phyloP scores from a whole-genome alignment of 2,797 vertebrate species.

The Lateolabrax maculatus region DNA sequence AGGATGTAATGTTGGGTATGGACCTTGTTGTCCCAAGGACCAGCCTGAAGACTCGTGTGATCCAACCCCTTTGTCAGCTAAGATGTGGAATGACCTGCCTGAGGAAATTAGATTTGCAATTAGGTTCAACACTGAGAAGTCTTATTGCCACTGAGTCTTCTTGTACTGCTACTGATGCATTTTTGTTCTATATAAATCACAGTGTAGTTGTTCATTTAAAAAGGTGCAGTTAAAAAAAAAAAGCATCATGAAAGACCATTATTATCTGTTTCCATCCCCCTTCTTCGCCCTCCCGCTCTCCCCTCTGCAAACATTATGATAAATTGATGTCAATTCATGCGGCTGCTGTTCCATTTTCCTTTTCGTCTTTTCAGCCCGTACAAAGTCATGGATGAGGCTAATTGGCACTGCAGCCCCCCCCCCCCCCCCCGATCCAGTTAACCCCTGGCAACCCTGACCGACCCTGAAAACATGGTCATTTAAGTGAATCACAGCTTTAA shows the following conservation, averaged over 20 bases:
- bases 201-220: neutral
- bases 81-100: neutral
- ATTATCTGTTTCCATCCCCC: neutral
- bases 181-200: conserved; percentile 7
- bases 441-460: neutral
- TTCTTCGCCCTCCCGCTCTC: neutral
- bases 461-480: conserved; percentile 3
- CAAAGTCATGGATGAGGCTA: conserved; percentile 3
- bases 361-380: neutral
- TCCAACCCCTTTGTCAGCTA: neutral
- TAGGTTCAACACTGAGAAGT: neutral
- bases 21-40: neutral
- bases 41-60: neutral
- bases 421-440: conserved; percentile 4
- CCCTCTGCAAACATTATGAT: conserved; percentile 8
- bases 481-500: conserved; percentile 9
- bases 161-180: neutral
- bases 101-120: neutral
- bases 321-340: neutral
- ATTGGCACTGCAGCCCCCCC: conserved; percentile 22
- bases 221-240: neutral
- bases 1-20: neutral
- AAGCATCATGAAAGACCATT: neutral
- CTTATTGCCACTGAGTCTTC: neutral
- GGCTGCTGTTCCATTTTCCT: neutral